Conservation (phyloP, 1,140 invertebrate species). For the Hormaphis cornu region DNA sequence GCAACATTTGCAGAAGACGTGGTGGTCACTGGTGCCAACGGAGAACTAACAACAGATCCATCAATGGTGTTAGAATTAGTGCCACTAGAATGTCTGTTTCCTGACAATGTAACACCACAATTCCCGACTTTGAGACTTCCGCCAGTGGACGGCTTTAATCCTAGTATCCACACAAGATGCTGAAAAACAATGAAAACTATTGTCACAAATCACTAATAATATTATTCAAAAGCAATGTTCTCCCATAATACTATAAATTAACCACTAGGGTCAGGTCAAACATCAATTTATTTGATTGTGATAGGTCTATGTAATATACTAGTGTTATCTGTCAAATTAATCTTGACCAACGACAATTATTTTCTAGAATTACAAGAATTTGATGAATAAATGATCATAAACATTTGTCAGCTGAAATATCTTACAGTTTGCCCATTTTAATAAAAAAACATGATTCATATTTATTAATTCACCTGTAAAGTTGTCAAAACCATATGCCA, state of each 20-base stretch:
- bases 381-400: background rate
- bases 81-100: background rate
- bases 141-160: constrained; percentile 84
- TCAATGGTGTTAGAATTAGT: background rate
- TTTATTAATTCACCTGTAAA: constrained; percentile 48
- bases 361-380: background rate
- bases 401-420: background rate
- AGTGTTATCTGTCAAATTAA: no score
- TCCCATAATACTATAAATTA: background rate
- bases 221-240: background rate
- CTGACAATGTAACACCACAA: constrained; percentile 48
- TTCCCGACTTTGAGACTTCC: constrained; percentile 77
- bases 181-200: constrained; percentile 43
- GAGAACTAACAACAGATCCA: background rate
- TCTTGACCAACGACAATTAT: background rate
- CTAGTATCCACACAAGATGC: constrained; percentile 96
- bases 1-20: constrained; percentile 42
- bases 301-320: no score
- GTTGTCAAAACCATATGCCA: constrained; percentile 95
- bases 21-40: constrained; percentile 52
- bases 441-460: background rate
- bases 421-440: background rate
- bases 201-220: background rate
- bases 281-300: no score
- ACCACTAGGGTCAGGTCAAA: no score